A percentile compares a stretch with the other conserved stretches of the same genome.
Evolutionary conservation across 1,140 invertebrate genomes (phyloP).

Genomic region (Drosophila burlai): DNA sequence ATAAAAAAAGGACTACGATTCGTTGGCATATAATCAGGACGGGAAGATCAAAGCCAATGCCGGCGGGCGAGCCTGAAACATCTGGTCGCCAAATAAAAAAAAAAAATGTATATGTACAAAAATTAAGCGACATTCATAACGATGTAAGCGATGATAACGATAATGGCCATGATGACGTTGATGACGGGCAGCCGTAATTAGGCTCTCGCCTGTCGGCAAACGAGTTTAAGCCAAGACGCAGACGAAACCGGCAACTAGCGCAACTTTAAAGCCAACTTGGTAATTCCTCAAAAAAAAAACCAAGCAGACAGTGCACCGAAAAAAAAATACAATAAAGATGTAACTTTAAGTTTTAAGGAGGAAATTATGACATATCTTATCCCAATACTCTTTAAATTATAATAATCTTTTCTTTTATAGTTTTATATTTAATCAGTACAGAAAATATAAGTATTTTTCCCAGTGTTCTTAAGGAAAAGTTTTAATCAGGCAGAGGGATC

Average conservation of each 20-base stretch:
- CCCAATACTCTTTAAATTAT: neutral
- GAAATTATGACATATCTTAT: neutral
- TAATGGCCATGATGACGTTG: slow-evolving; percentile 39
- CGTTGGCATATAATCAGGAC: slow-evolving; percentile 45
- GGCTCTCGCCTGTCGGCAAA: slow-evolving; percentile 58
- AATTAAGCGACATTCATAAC: slow-evolving; percentile 39
- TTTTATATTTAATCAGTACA: neutral
- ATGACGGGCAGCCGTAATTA: slow-evolving; percentile 62
- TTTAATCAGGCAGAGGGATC: slow-evolving; percentile 45
- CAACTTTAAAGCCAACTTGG: slow-evolving; percentile 47
- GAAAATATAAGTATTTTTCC: neutral
- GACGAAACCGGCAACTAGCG: slow-evolving; percentile 45
- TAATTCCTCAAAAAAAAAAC: slow-evolving; percentile 2
- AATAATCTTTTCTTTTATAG: neutral
- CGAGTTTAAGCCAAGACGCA: slow-evolving; percentile 55
- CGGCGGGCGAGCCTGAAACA: slow-evolving; percentile 56
- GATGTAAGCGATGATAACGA: slow-evolving; percentile 38
- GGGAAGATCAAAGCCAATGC: slow-evolving; percentile 66
- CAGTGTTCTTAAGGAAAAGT: slow-evolving; percentile 24
- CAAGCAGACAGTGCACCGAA: neutral
- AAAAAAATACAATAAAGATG: neutral
- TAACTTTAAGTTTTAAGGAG: neutral
- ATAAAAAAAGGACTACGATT: slow-evolving; percentile 63
- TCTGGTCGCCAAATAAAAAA: slow-evolving; percentile 21
- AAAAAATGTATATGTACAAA: neutral